A percentile compares a stretch with the other conserved stretches of the same genome.
Evolutionary conservation across 2,113 vertebrate genomes (phyloP).

Genomic region (Diphyllodes magnificus): DNA sequence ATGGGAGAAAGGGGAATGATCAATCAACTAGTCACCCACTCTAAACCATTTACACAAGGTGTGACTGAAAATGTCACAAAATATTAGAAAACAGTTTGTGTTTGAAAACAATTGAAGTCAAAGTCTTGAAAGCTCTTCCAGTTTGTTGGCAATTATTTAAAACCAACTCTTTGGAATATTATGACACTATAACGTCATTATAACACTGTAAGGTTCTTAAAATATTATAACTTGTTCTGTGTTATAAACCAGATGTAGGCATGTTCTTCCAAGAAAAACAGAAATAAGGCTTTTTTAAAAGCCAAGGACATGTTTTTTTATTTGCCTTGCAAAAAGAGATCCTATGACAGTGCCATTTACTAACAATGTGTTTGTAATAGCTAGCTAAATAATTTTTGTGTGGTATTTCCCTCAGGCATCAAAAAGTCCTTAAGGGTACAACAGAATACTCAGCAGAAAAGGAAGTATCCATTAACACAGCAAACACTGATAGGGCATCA

Average conservation of each 20-base stretch:
- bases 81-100: not conserved
- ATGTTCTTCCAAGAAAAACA: not conserved
- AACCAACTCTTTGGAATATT: not conserved
- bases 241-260: not conserved
- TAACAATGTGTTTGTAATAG: not conserved
- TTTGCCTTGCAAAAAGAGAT: not conserved
- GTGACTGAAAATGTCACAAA: not conserved
- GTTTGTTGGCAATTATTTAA: not conserved
- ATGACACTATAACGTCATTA: not conserved
- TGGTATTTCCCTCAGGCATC: not conserved
- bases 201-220: not conserved
- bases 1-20: not conserved
- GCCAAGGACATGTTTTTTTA: not conserved
- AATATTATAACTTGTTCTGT: not conserved
- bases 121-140: not conserved
- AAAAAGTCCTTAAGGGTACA: not conserved
- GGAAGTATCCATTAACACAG: not conserved
- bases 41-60: not conserved
- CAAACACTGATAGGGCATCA: not conserved
- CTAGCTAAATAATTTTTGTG: not conserved
- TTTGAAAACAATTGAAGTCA: not conserved
- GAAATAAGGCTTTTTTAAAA: not conserved
- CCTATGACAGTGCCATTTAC: not conserved
- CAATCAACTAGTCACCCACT: not conserved
- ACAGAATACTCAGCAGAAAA: not conserved